phyloP scores from a whole-genome alignment of 2,113 vertebrate species.

The Gymnogyps californianus region DNA sequence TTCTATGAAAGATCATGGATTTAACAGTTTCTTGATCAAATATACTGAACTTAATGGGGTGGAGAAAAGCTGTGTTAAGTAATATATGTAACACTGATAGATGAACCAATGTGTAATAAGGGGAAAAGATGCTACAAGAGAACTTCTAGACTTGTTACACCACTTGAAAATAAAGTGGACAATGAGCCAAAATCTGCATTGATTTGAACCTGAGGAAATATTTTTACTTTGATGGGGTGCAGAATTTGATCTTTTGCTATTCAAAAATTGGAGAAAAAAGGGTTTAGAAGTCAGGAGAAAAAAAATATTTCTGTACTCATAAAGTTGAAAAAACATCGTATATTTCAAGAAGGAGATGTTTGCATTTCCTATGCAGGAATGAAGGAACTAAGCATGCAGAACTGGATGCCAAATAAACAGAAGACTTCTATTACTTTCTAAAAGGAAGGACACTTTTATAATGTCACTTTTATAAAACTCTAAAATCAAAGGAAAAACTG shows the following conservation, averaged over 20 bases:
- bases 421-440: not conserved
- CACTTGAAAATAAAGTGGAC: not conserved
- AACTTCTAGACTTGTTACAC: not conserved
- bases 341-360: not conserved
- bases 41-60: not conserved
- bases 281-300: not conserved
- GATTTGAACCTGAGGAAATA: not conserved
- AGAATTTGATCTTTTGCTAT: not conserved
- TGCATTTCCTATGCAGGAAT: not conserved
- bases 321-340: not conserved
- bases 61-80: not conserved
- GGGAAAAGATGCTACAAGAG: not conserved
- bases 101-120: not conserved
- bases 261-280: not conserved
- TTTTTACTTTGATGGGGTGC: not conserved
- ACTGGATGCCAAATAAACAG: not conserved
- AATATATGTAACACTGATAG: not conserved
- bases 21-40: not conserved
- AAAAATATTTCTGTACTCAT: not conserved
- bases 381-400: not conserved
- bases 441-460: not conserved
- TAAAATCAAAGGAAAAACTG: not conserved
- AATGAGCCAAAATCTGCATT: not conserved
- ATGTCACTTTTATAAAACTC: not conserved
- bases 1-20: not conserved